Percentiles rank a stretch among this genome's conserved stretches.
phyloP scores from a whole-genome alignment of 2,113 vertebrate genomes.

The Rhynchopsitta pachyrhyncha region DNA sequence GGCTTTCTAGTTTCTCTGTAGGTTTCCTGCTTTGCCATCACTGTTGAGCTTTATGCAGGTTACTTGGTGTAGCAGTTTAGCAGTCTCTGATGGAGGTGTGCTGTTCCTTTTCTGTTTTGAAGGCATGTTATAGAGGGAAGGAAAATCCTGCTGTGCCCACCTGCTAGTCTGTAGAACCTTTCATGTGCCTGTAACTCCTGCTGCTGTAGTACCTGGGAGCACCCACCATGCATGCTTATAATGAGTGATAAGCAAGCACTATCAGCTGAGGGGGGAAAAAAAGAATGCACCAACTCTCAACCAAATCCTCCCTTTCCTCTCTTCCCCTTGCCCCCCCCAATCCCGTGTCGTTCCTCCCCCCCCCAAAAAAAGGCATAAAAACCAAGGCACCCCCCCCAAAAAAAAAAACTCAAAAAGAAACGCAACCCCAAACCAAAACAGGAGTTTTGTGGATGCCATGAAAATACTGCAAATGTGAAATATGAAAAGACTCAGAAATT shows the following conservation, averaged over 20 bases:
- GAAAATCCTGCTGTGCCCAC: neutral
- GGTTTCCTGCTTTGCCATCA: neutral
- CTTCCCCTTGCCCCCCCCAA: too few species aligned
- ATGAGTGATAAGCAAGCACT: neutral
- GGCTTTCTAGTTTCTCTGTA: neutral
- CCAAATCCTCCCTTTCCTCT: neutral
- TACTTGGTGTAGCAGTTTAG: neutral
- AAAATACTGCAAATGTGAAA: neutral
- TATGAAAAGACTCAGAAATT: neutral
- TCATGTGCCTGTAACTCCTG: neutral
- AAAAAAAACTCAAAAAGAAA: too few species aligned
- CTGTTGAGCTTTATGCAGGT: neutral
- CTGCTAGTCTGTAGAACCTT: neutral
- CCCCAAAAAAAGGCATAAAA: neutral
- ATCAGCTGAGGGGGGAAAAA: neutral
- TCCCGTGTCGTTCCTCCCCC: too few species aligned
- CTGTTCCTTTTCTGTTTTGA: neutral
- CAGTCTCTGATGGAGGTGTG: neutral
- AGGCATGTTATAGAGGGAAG: neutral
- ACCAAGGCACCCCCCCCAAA: too few species aligned
- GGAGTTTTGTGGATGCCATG: neutral
- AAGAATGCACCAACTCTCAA: neutral
- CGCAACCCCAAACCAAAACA: neutral
- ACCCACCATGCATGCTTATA: fast-evolving
- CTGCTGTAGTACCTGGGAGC: neutral